Conservation (phyloP, 2,888 invertebrate species). For the Tetragnatha montana region DNA sequence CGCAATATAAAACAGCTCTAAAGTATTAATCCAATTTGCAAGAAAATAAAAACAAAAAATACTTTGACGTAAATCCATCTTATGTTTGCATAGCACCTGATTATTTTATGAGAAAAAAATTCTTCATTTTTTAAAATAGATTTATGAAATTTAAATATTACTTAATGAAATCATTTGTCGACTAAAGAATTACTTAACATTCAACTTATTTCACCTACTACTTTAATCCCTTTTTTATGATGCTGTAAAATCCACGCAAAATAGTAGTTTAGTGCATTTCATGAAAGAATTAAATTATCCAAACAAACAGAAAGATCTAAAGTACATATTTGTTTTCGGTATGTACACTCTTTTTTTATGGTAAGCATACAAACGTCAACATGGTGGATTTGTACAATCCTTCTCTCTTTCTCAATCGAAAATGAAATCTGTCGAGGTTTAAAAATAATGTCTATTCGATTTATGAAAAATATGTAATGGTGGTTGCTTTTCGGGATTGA, state of each 20-base stretch:
- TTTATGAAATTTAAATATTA: too few species aligned
- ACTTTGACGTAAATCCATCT: too few species aligned
- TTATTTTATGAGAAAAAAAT: too few species aligned
- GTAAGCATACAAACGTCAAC: neutral
- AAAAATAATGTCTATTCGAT: too few species aligned
- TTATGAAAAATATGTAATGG: too few species aligned
- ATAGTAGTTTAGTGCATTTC: neutral
- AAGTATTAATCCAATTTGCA: too few species aligned
- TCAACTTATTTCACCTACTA: neutral
- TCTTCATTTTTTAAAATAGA: too few species aligned
- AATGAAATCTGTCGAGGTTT: neutral
- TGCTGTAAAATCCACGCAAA: neutral
- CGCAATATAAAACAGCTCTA: too few species aligned
- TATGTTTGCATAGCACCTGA: too few species aligned
- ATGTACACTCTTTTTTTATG: neutral
- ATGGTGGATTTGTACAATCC: neutral
- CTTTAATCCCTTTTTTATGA: neutral
- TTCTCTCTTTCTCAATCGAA: neutral
- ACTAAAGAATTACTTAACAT: neutral
- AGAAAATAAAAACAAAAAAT: too few species aligned
- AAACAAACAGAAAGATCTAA: neutral
- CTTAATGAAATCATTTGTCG: too few species aligned
- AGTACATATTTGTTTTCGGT: neutral
- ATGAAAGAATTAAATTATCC: neutral
- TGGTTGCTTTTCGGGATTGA: too few species aligned